These are phyloP conservation scores for Hybognathus amarus DNA, from an alignment of 2,797 vertebrate genomes.

Conservation along the genomic window DNA sequence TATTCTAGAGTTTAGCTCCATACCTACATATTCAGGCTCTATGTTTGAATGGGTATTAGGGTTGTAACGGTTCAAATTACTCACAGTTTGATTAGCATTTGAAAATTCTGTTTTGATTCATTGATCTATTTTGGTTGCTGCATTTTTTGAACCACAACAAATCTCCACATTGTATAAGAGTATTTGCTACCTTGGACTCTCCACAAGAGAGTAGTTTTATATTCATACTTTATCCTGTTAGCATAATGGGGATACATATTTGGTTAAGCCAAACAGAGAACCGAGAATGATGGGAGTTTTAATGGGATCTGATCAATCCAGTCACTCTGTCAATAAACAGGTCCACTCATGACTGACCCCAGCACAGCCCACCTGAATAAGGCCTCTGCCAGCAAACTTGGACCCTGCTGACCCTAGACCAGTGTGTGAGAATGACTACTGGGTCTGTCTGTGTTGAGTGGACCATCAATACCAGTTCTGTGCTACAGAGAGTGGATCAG, in stretches of 20 bases:
- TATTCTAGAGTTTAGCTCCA: background rate
- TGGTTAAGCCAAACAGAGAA: constrained; percentile 23
- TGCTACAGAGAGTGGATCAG: constrained; percentile 67
- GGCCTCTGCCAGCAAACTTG: constrained; percentile 31
- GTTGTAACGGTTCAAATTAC: too few species aligned
- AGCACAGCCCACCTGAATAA: constrained; percentile 13
- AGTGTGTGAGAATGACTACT: constrained; percentile 37
- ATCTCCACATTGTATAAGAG: background rate
- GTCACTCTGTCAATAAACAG: constrained; percentile 45
- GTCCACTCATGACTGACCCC: constrained; percentile 24
- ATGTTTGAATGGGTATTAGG: background rate
- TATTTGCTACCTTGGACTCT: background rate
- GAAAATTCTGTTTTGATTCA: background rate
- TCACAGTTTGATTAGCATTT: constrained; percentile 9
- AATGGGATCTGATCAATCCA: constrained; percentile 33
- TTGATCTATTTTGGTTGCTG: background rate
- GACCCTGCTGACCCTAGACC: constrained; percentile 37
- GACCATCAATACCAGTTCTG: constrained; percentile 76
- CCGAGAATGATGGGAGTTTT: constrained; percentile 39
- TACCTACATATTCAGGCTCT: background rate
- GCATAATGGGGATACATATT: constrained; percentile 8
- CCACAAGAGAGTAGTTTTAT: background rate
- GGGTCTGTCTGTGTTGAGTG: constrained; percentile 44
- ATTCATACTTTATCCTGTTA: background rate
- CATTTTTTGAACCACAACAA: constrained; percentile 1